phyloP scores from a whole-genome alignment of 2,888 invertebrate species.

The Phymatocera aterrima region DNA sequence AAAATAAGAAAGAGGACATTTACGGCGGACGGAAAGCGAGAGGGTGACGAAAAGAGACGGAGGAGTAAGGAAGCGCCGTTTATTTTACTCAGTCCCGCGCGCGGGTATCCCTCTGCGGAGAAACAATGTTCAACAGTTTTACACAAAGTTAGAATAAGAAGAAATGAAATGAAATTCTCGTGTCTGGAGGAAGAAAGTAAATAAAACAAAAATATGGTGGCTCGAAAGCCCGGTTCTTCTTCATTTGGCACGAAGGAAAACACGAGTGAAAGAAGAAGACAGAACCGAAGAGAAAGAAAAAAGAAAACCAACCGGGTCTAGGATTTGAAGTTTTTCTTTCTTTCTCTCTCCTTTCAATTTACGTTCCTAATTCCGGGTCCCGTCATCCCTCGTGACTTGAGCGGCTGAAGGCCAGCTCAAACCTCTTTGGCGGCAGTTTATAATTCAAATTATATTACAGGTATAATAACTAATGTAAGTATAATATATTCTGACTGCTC shows the following conservation, averaged over 20 bases:
- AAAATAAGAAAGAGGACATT: not conserved
- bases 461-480: not conserved
- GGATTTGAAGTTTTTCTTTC: not conserved
- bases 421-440: conserved; percentile 3
- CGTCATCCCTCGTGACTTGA: not conserved
- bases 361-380: not conserved
- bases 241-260: too few species aligned
- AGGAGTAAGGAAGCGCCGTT: conserved; percentile 46
- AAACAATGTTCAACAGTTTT: conserved; percentile 20
- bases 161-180: conserved; percentile 5
- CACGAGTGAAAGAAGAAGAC: too few species aligned
- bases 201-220: not conserved
- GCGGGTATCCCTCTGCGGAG: not conserved
- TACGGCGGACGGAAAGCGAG: not conserved
- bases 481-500: conserved; percentile 16
- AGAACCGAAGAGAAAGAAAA: not conserved
- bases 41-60: not conserved
- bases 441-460: not conserved
- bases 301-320: not conserved
- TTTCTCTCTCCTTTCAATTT: too few species aligned
- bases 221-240: too few species aligned
- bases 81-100: conserved; percentile 15
- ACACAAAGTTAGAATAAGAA: not conserved
- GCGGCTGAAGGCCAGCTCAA: not conserved
- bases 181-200: not conserved